Percentiles rank a stretch among this genome's conserved stretches.
Evolutionary conservation across 2,888 invertebrate species (phyloP).

Genomic region (Drosophila sordidapex): DNA sequence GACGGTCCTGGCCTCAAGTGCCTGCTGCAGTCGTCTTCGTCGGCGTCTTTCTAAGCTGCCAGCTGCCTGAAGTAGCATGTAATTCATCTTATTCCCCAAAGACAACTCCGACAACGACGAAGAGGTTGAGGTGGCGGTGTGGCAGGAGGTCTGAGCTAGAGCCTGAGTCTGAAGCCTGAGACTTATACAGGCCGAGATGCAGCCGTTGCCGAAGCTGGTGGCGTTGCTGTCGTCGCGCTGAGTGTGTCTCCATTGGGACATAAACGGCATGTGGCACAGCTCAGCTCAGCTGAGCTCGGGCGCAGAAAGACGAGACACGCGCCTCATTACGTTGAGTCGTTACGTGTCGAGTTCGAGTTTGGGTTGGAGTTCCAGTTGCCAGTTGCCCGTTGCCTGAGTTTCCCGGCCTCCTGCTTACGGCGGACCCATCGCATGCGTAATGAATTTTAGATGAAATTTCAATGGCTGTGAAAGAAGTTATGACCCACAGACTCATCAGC

Average conservation of each 20-base stretch:
- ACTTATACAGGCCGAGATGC: conserved; percentile 3
- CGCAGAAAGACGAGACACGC: conserved; percentile 59
- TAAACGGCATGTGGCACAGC: conserved; percentile 74
- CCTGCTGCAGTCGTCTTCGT: conserved; percentile 41
- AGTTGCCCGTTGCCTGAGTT: background rate
- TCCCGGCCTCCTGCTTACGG: background rate
- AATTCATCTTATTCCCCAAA: conserved; percentile 81
- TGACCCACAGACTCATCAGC: conserved; percentile 47
- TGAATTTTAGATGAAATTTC: conserved; percentile 81
- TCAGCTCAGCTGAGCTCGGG: conserved; percentile 9
- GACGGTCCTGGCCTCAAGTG: conserved; percentile 24
- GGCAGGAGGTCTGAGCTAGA: background rate
- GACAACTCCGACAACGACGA: conserved; percentile 59
- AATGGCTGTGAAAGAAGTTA: conserved; percentile 67
- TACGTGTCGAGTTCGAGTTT: conserved; percentile 54
- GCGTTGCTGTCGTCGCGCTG: conserved; percentile 74
- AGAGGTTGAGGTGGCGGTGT: conserved; percentile 9
- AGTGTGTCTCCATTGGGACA: conserved; percentile 78
- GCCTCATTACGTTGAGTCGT: conserved; percentile 70
- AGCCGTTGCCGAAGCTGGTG: conserved; percentile 21
- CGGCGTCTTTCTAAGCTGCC: conserved; percentile 46
- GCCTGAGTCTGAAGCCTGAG: conserved; percentile 21
- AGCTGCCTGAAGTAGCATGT: conserved; percentile 77
- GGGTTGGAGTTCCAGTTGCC: background rate
- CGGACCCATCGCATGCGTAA: conserved; percentile 61